A percentile compares a stretch with the other conserved stretches of the same genome.
phyloP scores from a whole-genome alignment of 2,888 invertebrate genomes.

The Imbricaverruca yamaguchii region DNA sequence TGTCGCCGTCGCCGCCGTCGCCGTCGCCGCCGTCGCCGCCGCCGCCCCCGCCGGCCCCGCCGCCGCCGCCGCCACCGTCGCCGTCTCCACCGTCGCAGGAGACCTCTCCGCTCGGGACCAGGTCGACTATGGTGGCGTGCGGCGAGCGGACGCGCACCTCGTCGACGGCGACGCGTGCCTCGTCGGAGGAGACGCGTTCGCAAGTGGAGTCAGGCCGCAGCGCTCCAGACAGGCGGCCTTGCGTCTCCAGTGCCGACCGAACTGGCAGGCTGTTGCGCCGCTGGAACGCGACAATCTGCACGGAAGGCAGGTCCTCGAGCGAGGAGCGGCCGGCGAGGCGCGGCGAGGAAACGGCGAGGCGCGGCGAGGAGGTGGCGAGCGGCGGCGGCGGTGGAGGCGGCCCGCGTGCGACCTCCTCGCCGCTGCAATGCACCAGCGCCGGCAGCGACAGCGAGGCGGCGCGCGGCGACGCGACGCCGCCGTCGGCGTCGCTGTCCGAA shows the following conservation, averaged over 20 bases:
- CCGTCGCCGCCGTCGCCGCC: neutral
- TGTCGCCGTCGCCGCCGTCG: neutral
- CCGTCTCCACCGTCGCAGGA: constrained; percentile 11
- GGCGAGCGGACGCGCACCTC: constrained; percentile 3
- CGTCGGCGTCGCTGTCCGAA: neutral
- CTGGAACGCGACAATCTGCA: constrained; percentile 52
- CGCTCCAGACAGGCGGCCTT: constrained; percentile 48
- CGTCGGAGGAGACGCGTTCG: neutral
- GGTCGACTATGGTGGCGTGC: neutral
- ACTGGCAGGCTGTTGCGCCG: constrained; percentile 57
- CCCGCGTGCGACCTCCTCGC: neutral
- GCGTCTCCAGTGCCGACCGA: constrained; percentile 60
- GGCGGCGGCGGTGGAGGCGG: neutral
- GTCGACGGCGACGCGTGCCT: neutral
- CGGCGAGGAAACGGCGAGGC: neutral
- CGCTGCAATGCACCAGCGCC: neutral
- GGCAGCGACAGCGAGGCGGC: neutral
- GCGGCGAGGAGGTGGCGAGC: neutral
- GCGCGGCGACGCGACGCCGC: neutral
- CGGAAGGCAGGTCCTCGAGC: constrained; percentile 56
- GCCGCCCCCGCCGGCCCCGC: neutral
- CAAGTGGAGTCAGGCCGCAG: neutral
- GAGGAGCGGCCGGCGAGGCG: constrained; percentile 43
- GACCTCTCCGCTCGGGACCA: constrained; percentile 1
- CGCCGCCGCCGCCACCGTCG: too few relatives aligned